Percentiles rank a stretch among this genome's conserved stretches.
These are phyloP conservation scores for Tympanoctomys barrerae DNA, from an alignment of 2,797 vertebrate genomes.

Conservation along the genomic window DNA sequence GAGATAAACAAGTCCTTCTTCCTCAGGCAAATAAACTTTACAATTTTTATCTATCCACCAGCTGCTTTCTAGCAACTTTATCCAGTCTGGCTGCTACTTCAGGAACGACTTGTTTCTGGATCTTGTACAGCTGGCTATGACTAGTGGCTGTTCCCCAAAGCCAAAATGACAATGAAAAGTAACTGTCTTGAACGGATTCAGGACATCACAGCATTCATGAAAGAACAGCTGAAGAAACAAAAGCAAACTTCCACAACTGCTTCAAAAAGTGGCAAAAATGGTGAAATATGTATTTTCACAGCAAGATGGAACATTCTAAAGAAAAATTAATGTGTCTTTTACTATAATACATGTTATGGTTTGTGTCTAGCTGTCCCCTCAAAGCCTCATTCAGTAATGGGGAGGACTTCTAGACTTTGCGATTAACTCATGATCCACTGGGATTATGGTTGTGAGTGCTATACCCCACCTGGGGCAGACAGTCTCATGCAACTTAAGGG, in stretches of 20 bases:
- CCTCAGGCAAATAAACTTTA: neutral
- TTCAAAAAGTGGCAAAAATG: neutral
- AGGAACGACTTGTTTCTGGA: neutral
- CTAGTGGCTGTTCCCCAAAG: neutral
- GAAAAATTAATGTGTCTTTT: neutral
- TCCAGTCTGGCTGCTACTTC: neutral
- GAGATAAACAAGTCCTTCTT: neutral
- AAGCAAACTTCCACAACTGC: neutral
- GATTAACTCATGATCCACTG: too few species aligned
- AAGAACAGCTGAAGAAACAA: neutral
- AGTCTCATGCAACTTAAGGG: too few species aligned
- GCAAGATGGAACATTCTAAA: neutral
- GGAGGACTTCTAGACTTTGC: too few species aligned
- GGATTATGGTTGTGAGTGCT: too few species aligned
- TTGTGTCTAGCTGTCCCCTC: too few species aligned
- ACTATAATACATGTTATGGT: neutral
- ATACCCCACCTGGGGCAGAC: too few species aligned
- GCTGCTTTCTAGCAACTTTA: neutral
- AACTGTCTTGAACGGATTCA: neutral
- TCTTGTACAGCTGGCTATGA: neutral
- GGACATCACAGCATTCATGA: neutral
- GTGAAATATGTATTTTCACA: neutral
- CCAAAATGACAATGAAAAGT: neutral
- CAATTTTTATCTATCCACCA: neutral
- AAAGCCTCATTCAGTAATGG: too few species aligned